Evolutionary conservation across 2,888 invertebrate species (phyloP).

Genomic region (Diaphora mendica): DNA sequence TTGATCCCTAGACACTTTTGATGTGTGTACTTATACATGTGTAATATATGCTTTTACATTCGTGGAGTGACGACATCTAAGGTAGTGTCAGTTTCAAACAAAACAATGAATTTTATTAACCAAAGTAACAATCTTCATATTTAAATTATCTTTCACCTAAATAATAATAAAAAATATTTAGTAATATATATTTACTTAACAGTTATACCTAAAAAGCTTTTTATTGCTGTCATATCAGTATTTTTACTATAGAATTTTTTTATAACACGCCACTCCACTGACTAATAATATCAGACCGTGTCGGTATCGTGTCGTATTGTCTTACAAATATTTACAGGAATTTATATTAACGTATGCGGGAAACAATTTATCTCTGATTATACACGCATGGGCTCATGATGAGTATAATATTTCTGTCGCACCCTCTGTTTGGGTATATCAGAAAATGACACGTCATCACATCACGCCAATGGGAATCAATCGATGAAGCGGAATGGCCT

Average conservation of each 20-base stretch:
- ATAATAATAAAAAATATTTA: no score
- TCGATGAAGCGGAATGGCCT: constrained; percentile 5
- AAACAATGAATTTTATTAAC: no score
- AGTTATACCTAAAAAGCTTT: no score
- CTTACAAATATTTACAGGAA: constrained; percentile 24
- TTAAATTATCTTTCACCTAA: no score
- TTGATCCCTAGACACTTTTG: no score
- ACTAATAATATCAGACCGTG: background rate
- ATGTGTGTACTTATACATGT: no score
- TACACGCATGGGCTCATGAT: constrained; percentile 39
- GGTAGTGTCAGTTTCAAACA: background rate
- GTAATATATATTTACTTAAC: no score
- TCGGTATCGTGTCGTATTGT: constrained; percentile 7
- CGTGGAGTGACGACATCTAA: background rate
- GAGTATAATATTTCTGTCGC: constrained; percentile 35
- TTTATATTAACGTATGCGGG: constrained; percentile 50
- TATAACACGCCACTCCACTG: no score
- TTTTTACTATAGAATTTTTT: no score
- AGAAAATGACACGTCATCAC: constrained; percentile 33
- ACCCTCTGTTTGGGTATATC: constrained; percentile 26
- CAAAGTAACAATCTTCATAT: no score
- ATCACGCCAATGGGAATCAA: constrained; percentile 7
- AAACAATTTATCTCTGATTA: constrained; percentile 51
- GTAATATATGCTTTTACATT: background rate
- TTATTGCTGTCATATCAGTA: no score